Evolutionary conservation across 1,140 invertebrate genomes (phyloP).

Genomic region (Drosophila bocqueti): DNA sequence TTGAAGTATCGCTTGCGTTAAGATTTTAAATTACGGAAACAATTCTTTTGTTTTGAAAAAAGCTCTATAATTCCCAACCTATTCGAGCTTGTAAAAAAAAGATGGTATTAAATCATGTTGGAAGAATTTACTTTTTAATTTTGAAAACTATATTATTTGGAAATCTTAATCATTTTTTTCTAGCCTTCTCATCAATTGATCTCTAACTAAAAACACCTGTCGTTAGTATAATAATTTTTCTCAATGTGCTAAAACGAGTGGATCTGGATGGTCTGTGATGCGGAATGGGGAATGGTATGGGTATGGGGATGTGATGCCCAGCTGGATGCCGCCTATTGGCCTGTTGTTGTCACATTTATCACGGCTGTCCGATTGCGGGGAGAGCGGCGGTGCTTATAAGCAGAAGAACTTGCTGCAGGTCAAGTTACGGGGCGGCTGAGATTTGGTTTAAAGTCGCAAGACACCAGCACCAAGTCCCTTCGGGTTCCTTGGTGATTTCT

Average conservation of each 20-base stretch:
- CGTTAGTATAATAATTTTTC: neutral
- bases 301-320: conserved; percentile 30
- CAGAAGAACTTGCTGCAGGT: conserved; percentile 69
- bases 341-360: conserved; percentile 80
- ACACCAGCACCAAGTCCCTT: conserved; percentile 3
- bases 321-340: conserved; percentile 52
- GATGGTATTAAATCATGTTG: too few relatives aligned
- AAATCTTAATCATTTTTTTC: neutral
- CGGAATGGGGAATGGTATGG: conserved; percentile 15
- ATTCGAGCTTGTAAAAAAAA: too few relatives aligned
- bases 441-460: conserved; percentile 44
- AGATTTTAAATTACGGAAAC: too few relatives aligned
- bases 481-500: conserved; percentile 31
- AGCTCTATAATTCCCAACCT: too few relatives aligned
- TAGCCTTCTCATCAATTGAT: neutral
- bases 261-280: conserved; percentile 21
- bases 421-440: conserved; percentile 56
- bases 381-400: conserved; percentile 4
- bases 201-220: neutral
- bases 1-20: too few relatives aligned
- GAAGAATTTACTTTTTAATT: too few relatives aligned
- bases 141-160: too few relatives aligned
- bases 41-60: too few relatives aligned
- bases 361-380: conserved; percentile 58
- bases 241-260: conserved; percentile 17